A percentile compares a stretch with the other conserved stretches of the same genome.
These are phyloP conservation scores for Alethe castanea DNA, from an alignment of 2,113 vertebrate species.

Conservation along the genomic window DNA sequence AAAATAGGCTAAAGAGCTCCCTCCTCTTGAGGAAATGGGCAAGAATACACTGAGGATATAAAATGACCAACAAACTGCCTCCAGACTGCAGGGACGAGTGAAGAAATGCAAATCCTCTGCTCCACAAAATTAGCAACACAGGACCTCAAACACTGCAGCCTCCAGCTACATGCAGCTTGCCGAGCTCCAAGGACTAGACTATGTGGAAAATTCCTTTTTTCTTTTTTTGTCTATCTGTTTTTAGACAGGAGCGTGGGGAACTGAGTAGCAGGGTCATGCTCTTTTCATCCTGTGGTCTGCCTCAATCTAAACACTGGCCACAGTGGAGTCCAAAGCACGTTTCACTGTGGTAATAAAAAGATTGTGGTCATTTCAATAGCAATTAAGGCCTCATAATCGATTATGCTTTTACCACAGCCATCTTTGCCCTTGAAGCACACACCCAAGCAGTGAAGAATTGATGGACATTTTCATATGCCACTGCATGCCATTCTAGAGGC, in stretches of 20 bases:
- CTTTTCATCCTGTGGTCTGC: slow-evolving; percentile 45
- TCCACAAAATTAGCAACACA: background rate
- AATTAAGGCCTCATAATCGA: slow-evolving; percentile 26
- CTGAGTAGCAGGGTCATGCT: slow-evolving; percentile 10
- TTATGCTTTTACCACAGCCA: slow-evolving; percentile 16
- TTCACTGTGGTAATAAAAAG: slow-evolving; percentile 30
- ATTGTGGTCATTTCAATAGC: slow-evolving; percentile 38
- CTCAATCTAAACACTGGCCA: slow-evolving; percentile 40
- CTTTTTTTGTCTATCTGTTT: slow-evolving; percentile 2
- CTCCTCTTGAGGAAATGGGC: background rate
- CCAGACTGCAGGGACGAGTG: background rate
- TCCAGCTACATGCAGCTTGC: background rate
- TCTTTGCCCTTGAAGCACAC: slow-evolving; percentile 19
- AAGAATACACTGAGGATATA: background rate
- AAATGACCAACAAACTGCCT: background rate
- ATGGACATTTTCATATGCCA: background rate
- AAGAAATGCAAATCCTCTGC: background rate
- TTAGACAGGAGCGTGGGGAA: slow-evolving; percentile 29
- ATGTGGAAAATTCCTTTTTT: background rate
- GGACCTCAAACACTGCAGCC: background rate
- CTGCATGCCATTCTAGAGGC: background rate
- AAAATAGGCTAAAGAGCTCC: background rate
- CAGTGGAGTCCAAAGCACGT: slow-evolving; percentile 46
- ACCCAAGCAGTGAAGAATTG: background rate
- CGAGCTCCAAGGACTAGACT: background rate